phyloP scores from a whole-genome alignment of 1,140 invertebrate genomes.

The Scaptomyza graminum region DNA sequence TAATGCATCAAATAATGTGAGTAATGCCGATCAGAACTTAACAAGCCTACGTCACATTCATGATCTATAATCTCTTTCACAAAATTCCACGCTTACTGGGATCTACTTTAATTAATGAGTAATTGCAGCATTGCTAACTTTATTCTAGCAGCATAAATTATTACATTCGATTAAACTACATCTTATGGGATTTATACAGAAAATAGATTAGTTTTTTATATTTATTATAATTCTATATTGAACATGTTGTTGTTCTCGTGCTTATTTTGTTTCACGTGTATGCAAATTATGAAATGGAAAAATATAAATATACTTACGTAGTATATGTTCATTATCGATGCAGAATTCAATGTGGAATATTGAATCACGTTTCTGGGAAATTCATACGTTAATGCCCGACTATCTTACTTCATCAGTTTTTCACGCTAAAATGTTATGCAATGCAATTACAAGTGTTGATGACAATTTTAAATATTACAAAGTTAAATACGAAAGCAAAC shows the following conservation, averaged over 20 bases:
- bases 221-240: conserved; percentile 1
- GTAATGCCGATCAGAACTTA: conserved; percentile 10
- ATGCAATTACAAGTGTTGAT: background rate
- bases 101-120: conserved; percentile 28
- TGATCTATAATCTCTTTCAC: conserved; percentile 25
- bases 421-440: background rate
- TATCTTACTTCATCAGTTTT: background rate
- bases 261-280: conserved; percentile 13
- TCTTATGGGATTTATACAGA: background rate
- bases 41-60: conserved; percentile 25
- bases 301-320: background rate
- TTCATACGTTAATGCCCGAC: conserved; percentile 8
- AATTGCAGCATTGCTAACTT: conserved; percentile 25
- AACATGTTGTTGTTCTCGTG: background rate
- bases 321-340: conserved; percentile 6
- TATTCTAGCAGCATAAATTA: conserved; percentile 26
- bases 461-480: background rate
- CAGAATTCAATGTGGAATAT: conserved; percentile 37
- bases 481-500: background rate
- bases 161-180: conserved; percentile 7
- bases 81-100: conserved; percentile 29
- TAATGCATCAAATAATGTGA: conserved; percentile 23
- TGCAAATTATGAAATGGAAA: conserved; percentile 33
- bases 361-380: conserved; percentile 28
- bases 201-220: conserved; percentile 16